Percentiles rank a stretch among this genome's conserved stretches.
Evolutionary conservation across 53 echinoderm and acorn worm species (phyloP).

Genomic region (Antedon mediterranea): DNA sequence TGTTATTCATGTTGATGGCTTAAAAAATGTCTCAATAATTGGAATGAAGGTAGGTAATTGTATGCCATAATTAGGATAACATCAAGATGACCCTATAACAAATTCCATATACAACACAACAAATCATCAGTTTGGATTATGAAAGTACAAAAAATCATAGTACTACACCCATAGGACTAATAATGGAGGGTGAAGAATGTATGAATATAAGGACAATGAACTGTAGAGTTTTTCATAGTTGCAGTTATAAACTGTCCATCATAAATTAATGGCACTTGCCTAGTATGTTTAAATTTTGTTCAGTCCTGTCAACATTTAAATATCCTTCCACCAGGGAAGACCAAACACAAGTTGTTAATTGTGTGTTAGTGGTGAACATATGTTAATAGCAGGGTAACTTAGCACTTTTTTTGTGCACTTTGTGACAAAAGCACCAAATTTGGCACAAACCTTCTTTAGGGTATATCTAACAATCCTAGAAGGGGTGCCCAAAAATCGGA

Average conservation of each 20-base stretch:
- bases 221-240: background rate
- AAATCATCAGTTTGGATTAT: background rate
- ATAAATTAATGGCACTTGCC: background rate
- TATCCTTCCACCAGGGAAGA: background rate
- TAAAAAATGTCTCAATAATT: too few relatives aligned
- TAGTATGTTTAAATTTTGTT: background rate
- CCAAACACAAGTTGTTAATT: background rate
- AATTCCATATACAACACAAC: too few relatives aligned
- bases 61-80: too few relatives aligned
- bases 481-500: too few relatives aligned
- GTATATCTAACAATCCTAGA: too few relatives aligned
- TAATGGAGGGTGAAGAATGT: background rate
- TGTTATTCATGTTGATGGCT: too few relatives aligned
- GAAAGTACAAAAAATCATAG: background rate
- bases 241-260: background rate
- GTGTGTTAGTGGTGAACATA: background rate
- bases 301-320: background rate
- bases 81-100: too few relatives aligned
- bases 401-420: too few relatives aligned
- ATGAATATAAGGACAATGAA: background rate
- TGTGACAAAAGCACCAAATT: too few relatives aligned
- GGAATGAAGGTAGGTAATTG: too few relatives aligned
- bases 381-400: background rate
- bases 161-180: background rate
- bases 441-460: too few relatives aligned